Base-by-base conservation (phyloP, 2,797 vertebrate genomes). In the Aeoliscus strigatus region DNA sequence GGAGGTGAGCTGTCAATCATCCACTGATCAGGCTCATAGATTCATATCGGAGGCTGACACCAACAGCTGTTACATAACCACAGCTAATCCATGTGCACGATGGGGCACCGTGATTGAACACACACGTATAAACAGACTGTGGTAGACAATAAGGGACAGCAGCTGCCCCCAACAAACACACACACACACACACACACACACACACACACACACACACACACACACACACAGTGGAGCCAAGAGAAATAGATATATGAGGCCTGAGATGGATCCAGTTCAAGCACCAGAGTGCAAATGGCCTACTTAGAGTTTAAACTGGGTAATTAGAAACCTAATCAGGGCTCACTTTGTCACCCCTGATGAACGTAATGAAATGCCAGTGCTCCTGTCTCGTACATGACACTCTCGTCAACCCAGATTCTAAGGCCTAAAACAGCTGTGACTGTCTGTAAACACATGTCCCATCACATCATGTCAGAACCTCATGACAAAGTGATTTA, bases 281-380 rank as follows among this genome's bases (percentile, higher is more conserved):
- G 73, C 78, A 77, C 42, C 63, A 60, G 40, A 77, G 83, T 87
- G 86, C 85, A 89, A 89, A 88, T 88, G 81, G 81, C 79, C 85
- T 74, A 87, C 83, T 90, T 89, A 89, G 83, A 84, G 70, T 83
- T 80, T 88, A 85, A 88, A 89, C 68, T 84, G 79, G 54, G 81
- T 76, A 83, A 89, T 90, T 89, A 89, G 83, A 88, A 84, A 80
- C 73, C 67, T 84, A 87, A 90, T 86, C 82, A 72, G 77, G 74
- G 66, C 80, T 83, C 77, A 75, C 66, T 75, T 73, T 75, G 70
- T 82, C 77, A 65, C 55, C 60, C 66, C 59, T 33, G 61, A 70
- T 66, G 48, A 42, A 65, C 38, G 37, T 81, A 84, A 86, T 82
- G 77, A 87, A 87, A 89, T 62, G 79, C 61, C 56, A n/a, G 60